Base-by-base conservation (phyloP, 2,888 invertebrate genomes). In the Melieria omissa region DNA sequence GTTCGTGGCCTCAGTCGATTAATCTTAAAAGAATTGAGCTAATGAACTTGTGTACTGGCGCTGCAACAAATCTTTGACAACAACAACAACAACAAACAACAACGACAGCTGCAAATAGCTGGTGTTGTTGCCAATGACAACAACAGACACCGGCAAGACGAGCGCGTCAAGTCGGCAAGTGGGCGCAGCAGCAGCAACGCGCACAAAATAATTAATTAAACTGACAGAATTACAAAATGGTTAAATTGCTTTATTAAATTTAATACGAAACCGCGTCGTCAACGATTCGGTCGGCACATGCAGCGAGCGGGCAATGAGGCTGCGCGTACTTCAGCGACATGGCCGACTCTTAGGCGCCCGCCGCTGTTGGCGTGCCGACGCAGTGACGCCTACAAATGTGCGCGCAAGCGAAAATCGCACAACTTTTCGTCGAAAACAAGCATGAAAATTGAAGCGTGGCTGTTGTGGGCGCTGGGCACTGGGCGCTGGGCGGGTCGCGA, bases 191-290 rank as follows among this genome's bases (percentile, higher is more conserved):
- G 4, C 8, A 14, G 2, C 10, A 55, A 4, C 7, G 16, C 10
- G 7, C 10, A 57, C n/a, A 14, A 57, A 57, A 57, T 14, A 57
- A 57, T 57, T 57, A 57, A 57, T 57, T 57, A 57, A 57, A 57
- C 57, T 57, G 57, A 57, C 57, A 57, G 29, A 57, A 57, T 57
- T 57, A 57, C 57, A 57, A 57, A 57, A 29, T 9, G 16, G n/a
- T 16, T 14, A 57, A 57, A 57, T 57, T 57, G 57, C 57, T 57
- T 14, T 57, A 57, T 57, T 57, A 29, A 16, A 57, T 57, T 12
- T 55, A 55, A 55, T 14, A 55, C 49, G 12, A 12, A 49, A 49
- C 8, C 49, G 29, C 29, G 3, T 29, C 29, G 29, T 29, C 29
- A 29, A 29, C 29, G 29, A 29, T 29, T 29, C 29, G 29, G 29